Base-by-base conservation (phyloP, 2,888 invertebrate genomes). In the Drosophila atripex region DNA sequence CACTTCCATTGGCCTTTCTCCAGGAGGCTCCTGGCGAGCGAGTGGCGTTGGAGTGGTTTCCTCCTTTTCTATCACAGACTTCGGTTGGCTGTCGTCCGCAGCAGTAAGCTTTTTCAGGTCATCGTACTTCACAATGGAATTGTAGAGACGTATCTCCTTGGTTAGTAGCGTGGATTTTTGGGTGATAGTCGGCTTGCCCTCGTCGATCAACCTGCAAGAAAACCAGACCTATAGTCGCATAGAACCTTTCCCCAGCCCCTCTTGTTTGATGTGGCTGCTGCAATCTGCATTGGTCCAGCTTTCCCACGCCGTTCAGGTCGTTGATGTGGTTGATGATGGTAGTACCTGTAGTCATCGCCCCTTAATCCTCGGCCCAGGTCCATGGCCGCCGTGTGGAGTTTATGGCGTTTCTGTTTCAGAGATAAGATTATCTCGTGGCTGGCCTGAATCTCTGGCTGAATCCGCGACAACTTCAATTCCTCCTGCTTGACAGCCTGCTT, bases 381-480 rank as follows among this genome's bases (percentile, higher is more conserved):
- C 59, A 77, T 72, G n/a, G 90, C 88, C 8, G 89, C 83, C 49
- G 88, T 82, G 54, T 82, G 80, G 0, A 91, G 73, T 60, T 90
- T 90, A 8, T 56, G 65, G 16, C 89, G 88, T 46, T 86, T 89
- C 41, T 88, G 77, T 59, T 89, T 91, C 0, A 90, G 65, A 12
- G 89, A 86, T 32, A 86, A 80, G 30, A 92, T 89, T 23, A 82
- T 71, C 66, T 89, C 88, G 65, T 91, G 89, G 11, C 88, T 88
- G 43, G 74, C 69, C 38, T 88, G 88, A 21, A 92, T 90, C 61
- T 86, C 83, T 6, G 91, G 90, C 75, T 89, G 90, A 25, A 91
- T 85, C 18, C 80, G 86, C 1, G 86, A 65, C 50, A 91, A 80
- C 59, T 78, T 86, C 12, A 76, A 57, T 38, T 91, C 90, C 59